Conservation (phyloP, 2,888 invertebrate genomes). For the Limenitis arthemis region DNA sequence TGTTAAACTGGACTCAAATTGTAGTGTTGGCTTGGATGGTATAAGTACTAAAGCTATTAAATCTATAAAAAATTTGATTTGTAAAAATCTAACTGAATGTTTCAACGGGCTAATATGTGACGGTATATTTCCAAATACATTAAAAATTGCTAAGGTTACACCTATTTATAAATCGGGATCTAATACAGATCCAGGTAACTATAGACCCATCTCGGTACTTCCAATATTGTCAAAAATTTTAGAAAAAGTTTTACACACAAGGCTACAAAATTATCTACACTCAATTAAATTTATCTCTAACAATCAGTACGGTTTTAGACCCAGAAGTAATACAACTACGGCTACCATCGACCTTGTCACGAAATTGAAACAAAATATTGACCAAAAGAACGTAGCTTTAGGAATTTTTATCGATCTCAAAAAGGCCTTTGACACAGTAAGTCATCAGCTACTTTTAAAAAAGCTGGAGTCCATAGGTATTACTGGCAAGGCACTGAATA, state of each 20-base stretch:
- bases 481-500: neutral
- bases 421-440: slow-evolving; percentile 1
- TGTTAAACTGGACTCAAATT: neutral
- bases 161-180: slow-evolving; percentile 3
- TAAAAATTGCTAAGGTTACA: neutral
- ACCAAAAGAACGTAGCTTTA: neutral
- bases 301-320: neutral
- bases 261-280: neutral
- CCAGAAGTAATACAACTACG: neutral
- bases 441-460: neutral
- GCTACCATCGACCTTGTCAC: neutral
- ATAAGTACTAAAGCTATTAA: neutral
- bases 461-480: neutral
- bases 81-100: neutral
- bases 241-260: neutral
- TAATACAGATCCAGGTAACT: slow-evolving; percentile 1
- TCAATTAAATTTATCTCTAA: neutral
- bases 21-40: neutral
- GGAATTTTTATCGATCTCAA: neutral
- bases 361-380: neutral
- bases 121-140: neutral
- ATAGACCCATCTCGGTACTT: slow-evolving; percentile 2
- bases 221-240: slow-evolving; percentile 1
- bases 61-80: neutral
- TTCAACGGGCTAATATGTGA: neutral